Evolutionary conservation across 2,888 invertebrate species (phyloP).

Genomic region (Pandemis heparana): DNA sequence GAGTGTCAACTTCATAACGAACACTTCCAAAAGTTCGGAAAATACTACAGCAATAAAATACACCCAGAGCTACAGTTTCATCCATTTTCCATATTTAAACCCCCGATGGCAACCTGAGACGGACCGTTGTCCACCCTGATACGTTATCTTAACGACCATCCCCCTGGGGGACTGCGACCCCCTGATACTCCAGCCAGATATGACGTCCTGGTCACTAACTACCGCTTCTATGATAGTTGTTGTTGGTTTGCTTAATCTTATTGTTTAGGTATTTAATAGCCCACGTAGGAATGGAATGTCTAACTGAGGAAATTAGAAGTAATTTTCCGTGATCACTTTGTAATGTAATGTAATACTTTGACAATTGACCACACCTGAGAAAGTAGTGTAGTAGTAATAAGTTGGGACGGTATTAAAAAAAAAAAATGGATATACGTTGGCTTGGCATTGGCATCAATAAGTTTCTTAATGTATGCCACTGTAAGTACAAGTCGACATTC

Average conservation of each 20-base stretch:
- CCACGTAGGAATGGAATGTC: slow-evolving; percentile 30
- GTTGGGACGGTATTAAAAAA: no score
- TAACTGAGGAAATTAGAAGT: slow-evolving; percentile 8
- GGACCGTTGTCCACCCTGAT: slow-evolving; percentile 72
- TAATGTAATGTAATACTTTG: neutral
- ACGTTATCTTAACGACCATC: slow-evolving; percentile 81
- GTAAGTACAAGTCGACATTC: no score
- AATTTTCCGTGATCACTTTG: neutral
- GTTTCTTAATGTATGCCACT: no score
- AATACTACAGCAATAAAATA: slow-evolving; percentile 32
- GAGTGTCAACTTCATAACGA: neutral
- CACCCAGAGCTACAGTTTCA: slow-evolving; percentile 9
- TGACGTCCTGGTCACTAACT: slow-evolving; percentile 75
- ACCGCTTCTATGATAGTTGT: slow-evolving; percentile 67
- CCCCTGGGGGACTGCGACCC: slow-evolving; percentile 41
- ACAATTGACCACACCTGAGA: no score
- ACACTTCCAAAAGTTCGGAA: neutral
- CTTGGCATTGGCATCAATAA: no score
- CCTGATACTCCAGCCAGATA: slow-evolving; percentile 68
- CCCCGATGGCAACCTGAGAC: slow-evolving; percentile 65
- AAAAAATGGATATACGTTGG: no score
- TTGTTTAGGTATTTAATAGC: slow-evolving; percentile 37
- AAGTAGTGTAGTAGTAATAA: no score
- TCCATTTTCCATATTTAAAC: slow-evolving; percentile 55
- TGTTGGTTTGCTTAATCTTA: slow-evolving; percentile 50